phyloP scores from a whole-genome alignment of 2,888 invertebrate species.

The Hydriomena furcata region DNA sequence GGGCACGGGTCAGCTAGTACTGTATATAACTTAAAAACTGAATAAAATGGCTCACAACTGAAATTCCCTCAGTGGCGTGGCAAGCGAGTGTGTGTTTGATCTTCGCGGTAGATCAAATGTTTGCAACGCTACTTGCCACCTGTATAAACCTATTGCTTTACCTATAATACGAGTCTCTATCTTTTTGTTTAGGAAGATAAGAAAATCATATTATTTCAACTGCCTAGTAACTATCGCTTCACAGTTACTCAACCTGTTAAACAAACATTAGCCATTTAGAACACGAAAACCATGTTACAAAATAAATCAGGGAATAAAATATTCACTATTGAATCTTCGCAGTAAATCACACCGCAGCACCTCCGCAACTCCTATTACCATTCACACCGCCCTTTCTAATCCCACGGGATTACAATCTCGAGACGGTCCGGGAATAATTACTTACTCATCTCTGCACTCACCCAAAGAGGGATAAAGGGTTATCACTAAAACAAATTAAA shows the following conservation, averaged over 20 bases:
- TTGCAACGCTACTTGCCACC: too few species aligned
- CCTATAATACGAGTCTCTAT: too few species aligned
- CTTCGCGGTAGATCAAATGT: too few species aligned
- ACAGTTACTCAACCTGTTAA: neutral
- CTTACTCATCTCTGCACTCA: constrained; percentile 63
- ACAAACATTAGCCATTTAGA: constrained; percentile 31
- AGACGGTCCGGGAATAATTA: constrained; percentile 80
- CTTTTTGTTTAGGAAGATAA: too few species aligned
- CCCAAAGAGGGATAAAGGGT: constrained; percentile 56
- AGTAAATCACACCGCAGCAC: constrained; percentile 81
- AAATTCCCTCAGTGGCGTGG: too few species aligned
- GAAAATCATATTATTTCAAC: too few species aligned
- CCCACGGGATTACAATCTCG: constrained; percentile 77
- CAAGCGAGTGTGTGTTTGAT: too few species aligned
- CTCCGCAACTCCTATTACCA: constrained; percentile 78
- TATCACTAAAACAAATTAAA: constrained; percentile 46
- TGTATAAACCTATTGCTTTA: too few species aligned
- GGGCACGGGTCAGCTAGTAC: too few species aligned
- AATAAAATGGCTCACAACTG: too few species aligned
- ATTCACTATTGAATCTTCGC: constrained; percentile 82
- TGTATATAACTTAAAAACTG: too few species aligned
- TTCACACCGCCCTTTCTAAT: constrained; percentile 81
- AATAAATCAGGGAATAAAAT: constrained; percentile 79
- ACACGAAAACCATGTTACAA: constrained; percentile 53
- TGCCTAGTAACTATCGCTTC: too few species aligned